Conservation (phyloP, 2,113 vertebrate genomes). For the Australoheros scitulus region DNA sequence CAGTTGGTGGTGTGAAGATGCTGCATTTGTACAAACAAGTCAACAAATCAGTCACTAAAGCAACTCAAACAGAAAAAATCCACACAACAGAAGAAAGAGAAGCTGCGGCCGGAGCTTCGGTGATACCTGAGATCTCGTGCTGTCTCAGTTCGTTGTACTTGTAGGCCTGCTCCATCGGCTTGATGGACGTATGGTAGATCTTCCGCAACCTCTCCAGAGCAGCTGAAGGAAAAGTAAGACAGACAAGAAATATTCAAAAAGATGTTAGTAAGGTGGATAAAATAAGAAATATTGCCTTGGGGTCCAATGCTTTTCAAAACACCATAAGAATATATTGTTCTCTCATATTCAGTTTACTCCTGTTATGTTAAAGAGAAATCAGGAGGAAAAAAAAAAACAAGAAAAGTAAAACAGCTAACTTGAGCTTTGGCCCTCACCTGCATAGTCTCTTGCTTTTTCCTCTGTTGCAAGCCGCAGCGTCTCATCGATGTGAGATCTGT, state of each 20-base stretch:
- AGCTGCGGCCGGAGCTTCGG: not conserved
- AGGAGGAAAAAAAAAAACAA: not conserved
- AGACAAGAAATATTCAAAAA: not conserved
- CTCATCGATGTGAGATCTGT: constrained; percentile 93
- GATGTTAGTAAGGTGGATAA: not conserved
- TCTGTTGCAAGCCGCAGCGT: constrained; percentile 91
- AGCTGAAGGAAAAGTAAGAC: constrained; percentile 68
- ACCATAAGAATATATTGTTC: not conserved
- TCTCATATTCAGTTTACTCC: not conserved
- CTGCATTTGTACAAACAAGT: constrained; percentile 24
- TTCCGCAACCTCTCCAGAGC: constrained; percentile 89
- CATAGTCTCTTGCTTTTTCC: constrained; percentile 88
- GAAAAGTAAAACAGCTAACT: not conserved
- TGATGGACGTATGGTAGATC: constrained; percentile 95
- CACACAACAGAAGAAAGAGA: constrained; percentile 37
- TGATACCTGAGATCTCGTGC: constrained; percentile 95
- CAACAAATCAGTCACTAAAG: constrained; percentile 46
- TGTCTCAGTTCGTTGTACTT: constrained; percentile 97
- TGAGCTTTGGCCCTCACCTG: constrained; percentile 78
- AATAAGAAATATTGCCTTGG: not conserved
- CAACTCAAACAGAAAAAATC: constrained; percentile 40
- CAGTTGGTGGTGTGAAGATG: constrained; percentile 11
- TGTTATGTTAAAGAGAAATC: not conserved
- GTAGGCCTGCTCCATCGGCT: constrained; percentile 96
- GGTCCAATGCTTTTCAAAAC: not conserved